A percentile compares a stretch with the other conserved stretches of the same genome.
phyloP scores from a whole-genome alignment of 2,113 vertebrate species.

The Psephotus haematonotus region DNA sequence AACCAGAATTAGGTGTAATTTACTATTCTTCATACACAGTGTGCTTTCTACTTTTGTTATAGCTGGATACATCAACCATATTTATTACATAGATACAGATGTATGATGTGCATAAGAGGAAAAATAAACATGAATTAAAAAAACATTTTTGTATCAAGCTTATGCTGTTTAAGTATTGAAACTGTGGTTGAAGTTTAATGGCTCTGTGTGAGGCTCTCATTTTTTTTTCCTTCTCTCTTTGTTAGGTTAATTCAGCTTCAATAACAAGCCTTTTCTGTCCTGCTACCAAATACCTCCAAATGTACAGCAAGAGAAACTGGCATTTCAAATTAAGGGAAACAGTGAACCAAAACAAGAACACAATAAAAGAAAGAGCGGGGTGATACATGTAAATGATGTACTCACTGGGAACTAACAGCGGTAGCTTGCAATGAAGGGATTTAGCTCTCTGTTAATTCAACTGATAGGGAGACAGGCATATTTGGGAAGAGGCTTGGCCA shows the following conservation, averaged over 20 bases:
- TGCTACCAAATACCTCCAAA: slow-evolving; percentile 33
- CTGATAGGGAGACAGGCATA: neutral
- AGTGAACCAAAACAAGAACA: slow-evolving; percentile 34
- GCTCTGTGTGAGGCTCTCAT: slow-evolving; percentile 25
- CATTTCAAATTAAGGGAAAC: slow-evolving; percentile 49
- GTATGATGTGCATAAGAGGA: neutral
- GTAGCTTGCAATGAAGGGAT: slow-evolving; percentile 34
- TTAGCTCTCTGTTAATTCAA: slow-evolving; percentile 36
- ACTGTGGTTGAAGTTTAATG: slow-evolving; percentile 1
- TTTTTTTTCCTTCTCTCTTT: slow-evolving; percentile 15
- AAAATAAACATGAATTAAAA: neutral
- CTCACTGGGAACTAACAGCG: slow-evolving; percentile 51
- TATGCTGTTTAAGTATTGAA: neutral
- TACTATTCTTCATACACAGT: neutral
- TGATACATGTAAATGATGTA: slow-evolving; percentile 68
- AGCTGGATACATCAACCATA: neutral
- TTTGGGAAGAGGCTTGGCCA: slow-evolving; percentile 2
- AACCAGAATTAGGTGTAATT: neutral
- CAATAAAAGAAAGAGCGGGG: slow-evolving; percentile 12
- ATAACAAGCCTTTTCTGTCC: slow-evolving; percentile 62
- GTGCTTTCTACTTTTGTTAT: neutral
- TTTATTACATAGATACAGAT: neutral
- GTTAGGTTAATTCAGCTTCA: slow-evolving; percentile 66
- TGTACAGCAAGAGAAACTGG: slow-evolving; percentile 30
- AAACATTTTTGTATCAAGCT: neutral